Conservation (phyloP, 2,113 vertebrate species). For the Cyanoderma ruficeps region DNA sequence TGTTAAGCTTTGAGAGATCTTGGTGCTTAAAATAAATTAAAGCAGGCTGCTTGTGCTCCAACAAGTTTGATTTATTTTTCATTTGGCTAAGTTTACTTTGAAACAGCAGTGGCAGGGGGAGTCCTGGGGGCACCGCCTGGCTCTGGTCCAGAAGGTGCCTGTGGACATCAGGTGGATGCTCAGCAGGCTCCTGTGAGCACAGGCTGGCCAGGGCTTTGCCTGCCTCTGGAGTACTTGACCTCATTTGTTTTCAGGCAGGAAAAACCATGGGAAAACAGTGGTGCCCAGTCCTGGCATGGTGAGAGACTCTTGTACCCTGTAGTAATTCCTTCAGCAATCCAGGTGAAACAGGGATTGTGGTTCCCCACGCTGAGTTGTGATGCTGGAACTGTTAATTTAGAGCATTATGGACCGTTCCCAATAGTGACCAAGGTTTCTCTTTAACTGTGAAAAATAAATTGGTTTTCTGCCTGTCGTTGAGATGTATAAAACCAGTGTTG, state of each 20-base stretch:
- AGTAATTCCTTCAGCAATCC: background rate
- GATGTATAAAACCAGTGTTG: background rate
- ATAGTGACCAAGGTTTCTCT: background rate
- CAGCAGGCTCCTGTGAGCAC: background rate
- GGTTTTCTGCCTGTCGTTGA: background rate
- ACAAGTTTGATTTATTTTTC: background rate
- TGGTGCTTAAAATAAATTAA: background rate
- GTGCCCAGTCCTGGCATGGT: background rate
- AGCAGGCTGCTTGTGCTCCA: background rate
- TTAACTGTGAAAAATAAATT: background rate
- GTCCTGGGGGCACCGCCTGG: background rate
- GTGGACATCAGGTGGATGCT: background rate
- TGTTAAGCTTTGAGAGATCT: background rate
- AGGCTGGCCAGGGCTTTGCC: background rate
- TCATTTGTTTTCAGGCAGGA: background rate
- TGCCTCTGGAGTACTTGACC: background rate
- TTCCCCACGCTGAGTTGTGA: background rate
- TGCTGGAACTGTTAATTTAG: background rate
- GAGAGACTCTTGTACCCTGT: background rate
- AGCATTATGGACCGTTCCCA: background rate
- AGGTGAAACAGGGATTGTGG: background rate
- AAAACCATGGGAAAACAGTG: fast-evolving
- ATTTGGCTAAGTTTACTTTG: background rate
- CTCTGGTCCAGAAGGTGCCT: background rate
- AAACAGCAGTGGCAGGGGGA: fast-evolving